These are phyloP conservation scores for Nephrotoma appendiculata DNA, from an alignment of 2,888 invertebrate species.

Conservation along the genomic window DNA sequence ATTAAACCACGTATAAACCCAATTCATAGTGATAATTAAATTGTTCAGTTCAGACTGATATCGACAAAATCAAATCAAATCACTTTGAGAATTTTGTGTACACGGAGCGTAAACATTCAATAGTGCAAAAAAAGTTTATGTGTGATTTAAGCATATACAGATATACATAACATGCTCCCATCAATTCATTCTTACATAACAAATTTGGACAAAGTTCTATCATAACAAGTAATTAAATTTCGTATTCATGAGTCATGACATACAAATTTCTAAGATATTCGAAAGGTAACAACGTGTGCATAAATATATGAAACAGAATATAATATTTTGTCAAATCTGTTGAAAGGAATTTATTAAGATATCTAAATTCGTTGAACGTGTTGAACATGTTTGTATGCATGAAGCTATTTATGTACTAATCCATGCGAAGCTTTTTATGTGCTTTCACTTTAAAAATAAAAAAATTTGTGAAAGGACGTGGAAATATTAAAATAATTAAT, in stretches of 20 bases:
- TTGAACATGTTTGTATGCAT: not conserved
- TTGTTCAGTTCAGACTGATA: no score
- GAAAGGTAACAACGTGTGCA: not conserved
- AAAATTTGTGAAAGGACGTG: not conserved
- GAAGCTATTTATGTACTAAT: not conserved
- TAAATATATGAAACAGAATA: not conserved
- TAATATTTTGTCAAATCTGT: not conserved
- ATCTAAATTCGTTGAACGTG: not conserved
- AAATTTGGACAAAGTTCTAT: not conserved
- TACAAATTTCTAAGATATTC: not conserved
- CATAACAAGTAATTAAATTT: not conserved
- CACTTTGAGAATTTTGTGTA: no score
- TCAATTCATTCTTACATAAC: not conserved
- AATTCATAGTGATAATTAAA: no score
- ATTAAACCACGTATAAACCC: no score
- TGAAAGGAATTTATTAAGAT: not conserved
- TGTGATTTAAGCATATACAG: not conserved
- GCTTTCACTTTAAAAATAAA: not conserved
- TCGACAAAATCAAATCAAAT: no score
- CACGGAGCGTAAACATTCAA: not conserved
- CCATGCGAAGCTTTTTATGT: not conserved
- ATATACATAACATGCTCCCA: not conserved
- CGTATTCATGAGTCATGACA: not conserved
- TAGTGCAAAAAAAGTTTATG: not conserved
- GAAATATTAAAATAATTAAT: not conserved